Base-by-base conservation (phyloP, 2,888 invertebrate species). In the Drosophila kuntzei region DNA sequence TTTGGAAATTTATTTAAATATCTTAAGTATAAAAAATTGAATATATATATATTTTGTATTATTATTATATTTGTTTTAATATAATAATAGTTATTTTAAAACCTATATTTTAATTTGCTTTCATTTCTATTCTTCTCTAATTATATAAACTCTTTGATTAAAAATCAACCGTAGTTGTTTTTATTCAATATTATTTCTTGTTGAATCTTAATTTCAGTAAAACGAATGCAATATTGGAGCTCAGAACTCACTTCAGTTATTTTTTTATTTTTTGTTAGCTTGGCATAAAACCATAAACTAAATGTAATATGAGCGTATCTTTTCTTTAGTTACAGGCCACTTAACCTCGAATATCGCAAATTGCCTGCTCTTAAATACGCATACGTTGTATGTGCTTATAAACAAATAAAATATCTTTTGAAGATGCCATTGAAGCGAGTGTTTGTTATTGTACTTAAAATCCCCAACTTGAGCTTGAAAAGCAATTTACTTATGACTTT, bases 401-500 rank as follows among this genome's bases (percentile, higher is more conserved):
- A 57, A 57, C 57, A 62, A 62, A 62, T 62, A 62, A 62, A 49
- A 47, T 57, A 62, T 32, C 57, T 39, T 57, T 32, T 34, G 53
- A 62, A 22, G 54, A 53, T 22, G 32, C 36, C 59, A 72, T 66
- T 50, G 37, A 36, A 25, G 16, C 41, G 22, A 57, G 60, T 66
- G 57, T 65, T 75, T 80, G 63, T 59, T 70, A 53, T 73, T 71
- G 57, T 41, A 43, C 64, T 63, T 54, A 27, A 67, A 49, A 63
- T 60, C 41, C 41, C 49, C 60, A 58, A 71, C 62, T 65, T 64
- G 34, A 72, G 79, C 58, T 69, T 85, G 63, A 76, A 73, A 73
- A 82, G 73, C 86, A 82, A 85, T 85, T 87, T 79, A 76, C 82
- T 76, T 87, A 73, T 85, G 85, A 73, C 86, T 67, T 73, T 82